Percentiles rank a stretch among this genome's conserved stretches.
Evolutionary conservation across 2,888 invertebrate genomes (phyloP).

Genomic region (Drosophila fungiperda): DNA sequence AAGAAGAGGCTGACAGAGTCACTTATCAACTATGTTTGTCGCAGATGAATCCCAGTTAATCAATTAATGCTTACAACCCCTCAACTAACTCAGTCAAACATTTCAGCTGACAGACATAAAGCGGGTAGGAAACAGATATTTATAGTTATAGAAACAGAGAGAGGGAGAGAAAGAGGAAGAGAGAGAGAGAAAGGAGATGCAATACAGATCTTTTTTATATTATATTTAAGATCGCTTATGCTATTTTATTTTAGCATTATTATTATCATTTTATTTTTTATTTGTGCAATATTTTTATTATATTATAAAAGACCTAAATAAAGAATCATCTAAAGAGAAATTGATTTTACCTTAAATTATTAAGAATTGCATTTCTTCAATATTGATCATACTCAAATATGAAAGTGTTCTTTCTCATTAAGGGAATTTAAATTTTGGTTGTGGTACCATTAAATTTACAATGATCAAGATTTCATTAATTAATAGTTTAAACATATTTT

Average conservation of each 20-base stretch:
- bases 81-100: not conserved
- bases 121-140: not conserved
- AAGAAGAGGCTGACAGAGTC: conserved; percentile 21
- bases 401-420: no score
- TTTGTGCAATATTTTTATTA: not conserved
- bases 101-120: not conserved
- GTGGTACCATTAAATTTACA: not conserved
- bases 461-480: not conserved
- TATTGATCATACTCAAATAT: no score
- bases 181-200: not conserved
- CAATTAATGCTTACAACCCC: conserved; percentile 27
- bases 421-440: not conserved
- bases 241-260: not conserved
- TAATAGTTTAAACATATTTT: not conserved
- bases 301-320: not conserved
- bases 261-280: not conserved
- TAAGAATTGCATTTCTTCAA: no score
- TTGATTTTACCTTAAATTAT: not conserved
- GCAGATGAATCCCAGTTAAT: conserved; percentile 24
- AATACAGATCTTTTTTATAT: no score
- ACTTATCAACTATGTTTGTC: conserved; percentile 12
- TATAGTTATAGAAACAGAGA: not conserved
- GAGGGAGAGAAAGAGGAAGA: no score
- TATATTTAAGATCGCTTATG: not conserved
- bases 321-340: not conserved